Evolutionary conservation across 2,797 vertebrate genomes (phyloP).

Genomic region (Phaenicophaeus curvirostris): DNA sequence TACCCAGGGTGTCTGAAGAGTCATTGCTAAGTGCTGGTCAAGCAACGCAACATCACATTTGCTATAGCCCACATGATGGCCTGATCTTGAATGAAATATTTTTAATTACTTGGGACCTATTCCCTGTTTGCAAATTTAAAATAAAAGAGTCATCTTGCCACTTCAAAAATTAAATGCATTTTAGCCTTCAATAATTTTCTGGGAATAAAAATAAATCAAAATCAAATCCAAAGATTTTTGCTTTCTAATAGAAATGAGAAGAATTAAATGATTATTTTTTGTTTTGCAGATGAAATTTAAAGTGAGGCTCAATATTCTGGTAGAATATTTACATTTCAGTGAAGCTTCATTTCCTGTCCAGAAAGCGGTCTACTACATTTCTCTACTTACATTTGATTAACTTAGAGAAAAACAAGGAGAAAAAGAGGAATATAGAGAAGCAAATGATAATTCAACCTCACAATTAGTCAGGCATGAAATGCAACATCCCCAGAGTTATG

Average conservation of each 20-base stretch:
- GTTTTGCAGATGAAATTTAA: neutral
- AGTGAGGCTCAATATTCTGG: neutral
- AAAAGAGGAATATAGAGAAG: neutral
- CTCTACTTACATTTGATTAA: neutral
- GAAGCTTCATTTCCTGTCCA: neutral
- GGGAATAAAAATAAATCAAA: neutral
- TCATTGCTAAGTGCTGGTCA: too few species aligned
- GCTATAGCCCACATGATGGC: neutral
- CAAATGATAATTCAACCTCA: neutral
- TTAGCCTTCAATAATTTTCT: neutral
- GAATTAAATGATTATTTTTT: neutral
- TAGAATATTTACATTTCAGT: neutral
- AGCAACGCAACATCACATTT: neutral
- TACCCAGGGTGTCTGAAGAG: neutral
- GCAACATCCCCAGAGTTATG: neutral
- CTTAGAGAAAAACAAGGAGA: neutral
- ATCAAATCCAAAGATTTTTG: neutral
- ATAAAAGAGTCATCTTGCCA: neutral
- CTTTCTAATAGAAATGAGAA: neutral
- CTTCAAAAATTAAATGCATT: neutral
- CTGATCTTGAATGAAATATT: neutral
- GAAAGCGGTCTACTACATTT: neutral
- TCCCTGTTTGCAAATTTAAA: neutral
- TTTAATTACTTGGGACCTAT: neutral
- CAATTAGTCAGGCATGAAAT: fast-evolving